These are phyloP conservation scores for Drosophila neotestacea DNA, from an alignment of 2,888 invertebrate species.

Conservation along the genomic window DNA sequence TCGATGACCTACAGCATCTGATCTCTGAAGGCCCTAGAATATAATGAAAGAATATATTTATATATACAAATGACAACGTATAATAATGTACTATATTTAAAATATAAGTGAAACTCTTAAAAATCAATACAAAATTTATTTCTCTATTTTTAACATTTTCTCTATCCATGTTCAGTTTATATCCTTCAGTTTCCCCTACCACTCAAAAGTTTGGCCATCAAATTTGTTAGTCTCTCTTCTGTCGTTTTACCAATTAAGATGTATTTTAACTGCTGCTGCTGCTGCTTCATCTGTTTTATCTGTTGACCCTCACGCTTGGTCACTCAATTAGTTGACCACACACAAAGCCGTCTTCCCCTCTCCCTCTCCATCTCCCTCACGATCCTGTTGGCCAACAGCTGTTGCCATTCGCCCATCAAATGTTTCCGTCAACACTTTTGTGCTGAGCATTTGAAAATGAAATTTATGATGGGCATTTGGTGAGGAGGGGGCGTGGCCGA, in stretches of 20 bases:
- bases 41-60: neutral
- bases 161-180: neutral
- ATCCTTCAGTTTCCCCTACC: neutral
- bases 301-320: slow-evolving; percentile 78
- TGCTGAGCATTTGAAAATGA: slow-evolving; percentile 36
- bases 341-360: slow-evolving; percentile 42
- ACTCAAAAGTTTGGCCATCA: slow-evolving; percentile 18
- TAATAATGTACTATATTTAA: too few relatives aligned
- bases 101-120: too few relatives aligned
- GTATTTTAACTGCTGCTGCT: slow-evolving; percentile 38
- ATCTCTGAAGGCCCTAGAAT: neutral
- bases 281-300: slow-evolving; percentile 38
- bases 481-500: slow-evolving; percentile 62
- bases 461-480: slow-evolving; percentile 54
- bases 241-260: slow-evolving; percentile 45
- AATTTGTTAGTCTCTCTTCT: slow-evolving; percentile 35
- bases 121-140: neutral
- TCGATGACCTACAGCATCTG: slow-evolving; percentile 21
- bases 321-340: slow-evolving; percentile 77
- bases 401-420: slow-evolving; percentile 59
- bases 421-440: slow-evolving; percentile 67
- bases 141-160: neutral
- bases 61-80: neutral
- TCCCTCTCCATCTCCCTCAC: neutral
- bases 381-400: slow-evolving; percentile 51